These are phyloP conservation scores for Takifugu ocellatus DNA, from an alignment of 2,797 vertebrate species.

Conservation along the genomic window DNA sequence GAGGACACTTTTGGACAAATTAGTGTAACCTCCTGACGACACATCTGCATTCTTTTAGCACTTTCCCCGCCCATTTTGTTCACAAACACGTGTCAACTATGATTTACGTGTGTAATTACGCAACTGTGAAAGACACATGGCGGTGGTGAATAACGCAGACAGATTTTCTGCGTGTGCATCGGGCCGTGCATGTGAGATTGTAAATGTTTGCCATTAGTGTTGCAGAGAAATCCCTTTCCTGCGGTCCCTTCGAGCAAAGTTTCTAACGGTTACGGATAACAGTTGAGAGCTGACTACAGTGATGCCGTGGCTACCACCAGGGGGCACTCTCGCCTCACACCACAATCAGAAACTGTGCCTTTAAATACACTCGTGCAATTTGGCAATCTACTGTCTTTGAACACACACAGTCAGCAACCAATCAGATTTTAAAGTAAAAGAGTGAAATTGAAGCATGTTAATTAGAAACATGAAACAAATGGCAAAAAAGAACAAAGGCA, in stretches of 20 bases:
- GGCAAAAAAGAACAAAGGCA: neutral
- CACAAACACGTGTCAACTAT: constrained; percentile 56
- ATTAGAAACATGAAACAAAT: neutral
- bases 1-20: neutral
- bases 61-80: constrained; percentile 23
- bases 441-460: neutral
- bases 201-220: constrained; percentile 37
- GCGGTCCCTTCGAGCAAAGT: constrained; percentile 25
- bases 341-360: constrained; percentile 2
- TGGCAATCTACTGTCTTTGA: constrained; percentile 5
- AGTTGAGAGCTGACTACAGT: neutral
- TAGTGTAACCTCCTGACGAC: neutral
- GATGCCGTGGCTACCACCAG: constrained; percentile 54
- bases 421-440: constrained; percentile 7
- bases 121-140: constrained; percentile 61
- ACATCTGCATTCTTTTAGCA: constrained; percentile 12
- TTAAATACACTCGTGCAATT: constrained; percentile 8
- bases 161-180: constrained; percentile 34
- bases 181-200: constrained; percentile 18
- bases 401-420: constrained; percentile 9
- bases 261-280: neutral
- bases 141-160: constrained; percentile 62
- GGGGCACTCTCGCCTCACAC: constrained; percentile 66
- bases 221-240: constrained; percentile 27
- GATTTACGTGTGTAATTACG: constrained; percentile 76